A percentile compares a stretch with the other conserved stretches of the same genome.
phyloP scores from a whole-genome alignment of 2,888 invertebrate species.

The Nomada ruficornis region DNA sequence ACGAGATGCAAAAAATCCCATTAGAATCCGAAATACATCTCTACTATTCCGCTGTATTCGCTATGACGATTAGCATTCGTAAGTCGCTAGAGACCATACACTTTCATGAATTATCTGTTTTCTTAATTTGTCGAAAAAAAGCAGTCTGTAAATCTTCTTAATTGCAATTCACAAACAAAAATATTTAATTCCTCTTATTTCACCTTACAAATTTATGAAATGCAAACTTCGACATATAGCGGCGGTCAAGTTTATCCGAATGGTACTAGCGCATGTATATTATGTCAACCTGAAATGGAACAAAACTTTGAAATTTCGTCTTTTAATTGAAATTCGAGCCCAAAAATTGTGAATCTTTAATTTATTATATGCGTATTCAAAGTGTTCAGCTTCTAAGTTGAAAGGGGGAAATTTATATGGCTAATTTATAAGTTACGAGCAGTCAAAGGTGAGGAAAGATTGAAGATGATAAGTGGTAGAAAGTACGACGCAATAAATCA shows the following conservation, averaged over 20 bases:
- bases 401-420: not conserved
- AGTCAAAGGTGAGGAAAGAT: not conserved
- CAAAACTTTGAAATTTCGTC: conserved; percentile 33
- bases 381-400: not conserved
- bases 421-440: not conserved
- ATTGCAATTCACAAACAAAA: not conserved
- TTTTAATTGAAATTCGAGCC: not conserved
- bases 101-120: not conserved
- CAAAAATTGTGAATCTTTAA: too few relatives aligned
- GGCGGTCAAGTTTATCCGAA: not conserved
- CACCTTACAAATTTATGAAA: not conserved
- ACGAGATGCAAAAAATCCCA: not conserved
- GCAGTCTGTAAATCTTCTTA: not conserved
- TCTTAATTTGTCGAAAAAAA: not conserved
- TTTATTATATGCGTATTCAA: not conserved
- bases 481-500: too few relatives aligned
- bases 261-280: too few relatives aligned
- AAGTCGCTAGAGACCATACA: not conserved
- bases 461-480: not conserved
- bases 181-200: too few relatives aligned
- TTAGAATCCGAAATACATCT: not conserved
- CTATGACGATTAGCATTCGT: not conserved
- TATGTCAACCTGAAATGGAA: conserved; percentile 16
- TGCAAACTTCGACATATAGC: not conserved
- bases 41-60: not conserved